phyloP scores from a whole-genome alignment of 2,888 invertebrate species.

The Lycophotia porphyrea region DNA sequence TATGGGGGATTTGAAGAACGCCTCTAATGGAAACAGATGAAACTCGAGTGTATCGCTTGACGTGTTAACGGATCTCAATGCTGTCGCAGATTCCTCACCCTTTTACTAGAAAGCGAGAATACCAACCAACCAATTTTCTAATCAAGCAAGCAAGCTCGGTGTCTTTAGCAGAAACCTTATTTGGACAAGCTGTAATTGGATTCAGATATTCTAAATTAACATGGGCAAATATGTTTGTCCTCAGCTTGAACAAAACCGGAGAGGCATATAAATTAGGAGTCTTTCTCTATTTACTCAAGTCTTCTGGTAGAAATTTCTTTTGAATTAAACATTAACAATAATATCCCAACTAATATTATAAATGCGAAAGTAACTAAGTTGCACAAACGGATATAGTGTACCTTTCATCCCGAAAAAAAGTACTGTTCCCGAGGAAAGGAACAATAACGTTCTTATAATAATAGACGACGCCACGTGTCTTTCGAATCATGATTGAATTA shows the following conservation, averaged over 20 bases:
- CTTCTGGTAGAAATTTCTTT: background rate
- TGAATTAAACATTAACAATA: background rate
- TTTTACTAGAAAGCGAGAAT: background rate
- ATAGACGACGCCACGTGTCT: too few relatives aligned
- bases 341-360: too few relatives aligned
- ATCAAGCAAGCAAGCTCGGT: background rate
- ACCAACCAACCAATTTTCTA: background rate
- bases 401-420: too few relatives aligned
- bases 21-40: background rate
- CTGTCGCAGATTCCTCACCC: background rate
- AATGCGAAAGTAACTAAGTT: too few relatives aligned
- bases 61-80: background rate
- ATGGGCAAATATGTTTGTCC: constrained; percentile 25
- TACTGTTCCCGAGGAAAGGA: too few relatives aligned
- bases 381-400: too few relatives aligned
- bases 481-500: too few relatives aligned
- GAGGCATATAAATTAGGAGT: background rate
- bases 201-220: constrained; percentile 14
- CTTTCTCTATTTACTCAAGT: background rate
- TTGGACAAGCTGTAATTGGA: constrained; percentile 24
- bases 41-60: background rate
- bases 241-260: background rate
- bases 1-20: background rate
- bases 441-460: too few relatives aligned
- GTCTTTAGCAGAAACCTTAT: constrained; percentile 12